A percentile compares a stretch with the other conserved stretches of the same genome.
phyloP scores from a whole-genome alignment of 1,140 invertebrate species.

The Reticulitermes speratus region DNA sequence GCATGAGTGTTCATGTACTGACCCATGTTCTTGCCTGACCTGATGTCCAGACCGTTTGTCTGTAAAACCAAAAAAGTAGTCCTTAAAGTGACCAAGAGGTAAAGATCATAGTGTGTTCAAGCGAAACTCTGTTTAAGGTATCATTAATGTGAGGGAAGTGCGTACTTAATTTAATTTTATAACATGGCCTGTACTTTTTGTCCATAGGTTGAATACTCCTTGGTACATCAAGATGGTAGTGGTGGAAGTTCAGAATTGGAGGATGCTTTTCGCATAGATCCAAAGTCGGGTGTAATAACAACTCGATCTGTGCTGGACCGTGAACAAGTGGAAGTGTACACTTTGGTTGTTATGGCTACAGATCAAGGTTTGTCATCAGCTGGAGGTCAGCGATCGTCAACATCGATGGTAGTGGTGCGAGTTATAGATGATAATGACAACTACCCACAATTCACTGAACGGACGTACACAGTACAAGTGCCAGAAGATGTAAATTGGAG shows the following conservation, averaged over 20 bases:
- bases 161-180: too few relatives aligned
- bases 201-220: conserved; percentile 30
- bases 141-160: too few relatives aligned
- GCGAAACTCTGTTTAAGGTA: too few relatives aligned
- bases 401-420: conserved; percentile 78
- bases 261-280: conserved; percentile 76
- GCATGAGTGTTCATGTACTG: too few relatives aligned
- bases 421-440: conserved; percentile 96
- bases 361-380: conserved; percentile 73
- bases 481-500: conserved; percentile 84
- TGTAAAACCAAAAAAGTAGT: too few relatives aligned
- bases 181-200: background rate
- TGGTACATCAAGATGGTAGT: conserved; percentile 22
- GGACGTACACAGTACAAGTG: conserved; percentile 82
- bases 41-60: too few relatives aligned
- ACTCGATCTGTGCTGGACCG: conserved; percentile 82
- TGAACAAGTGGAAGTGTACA: conserved; percentile 84
- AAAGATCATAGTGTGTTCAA: too few relatives aligned
- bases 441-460: conserved; percentile 90
- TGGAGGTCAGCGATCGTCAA: conserved; percentile 69
- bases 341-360: conserved; percentile 77
- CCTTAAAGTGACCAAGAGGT: too few relatives aligned
- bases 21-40: too few relatives aligned
- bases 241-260: background rate
- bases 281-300: conserved; percentile 77